Evolutionary conservation across 1,140 invertebrate genomes (phyloP).

Genomic region (Pentalonia nigronervosa): DNA sequence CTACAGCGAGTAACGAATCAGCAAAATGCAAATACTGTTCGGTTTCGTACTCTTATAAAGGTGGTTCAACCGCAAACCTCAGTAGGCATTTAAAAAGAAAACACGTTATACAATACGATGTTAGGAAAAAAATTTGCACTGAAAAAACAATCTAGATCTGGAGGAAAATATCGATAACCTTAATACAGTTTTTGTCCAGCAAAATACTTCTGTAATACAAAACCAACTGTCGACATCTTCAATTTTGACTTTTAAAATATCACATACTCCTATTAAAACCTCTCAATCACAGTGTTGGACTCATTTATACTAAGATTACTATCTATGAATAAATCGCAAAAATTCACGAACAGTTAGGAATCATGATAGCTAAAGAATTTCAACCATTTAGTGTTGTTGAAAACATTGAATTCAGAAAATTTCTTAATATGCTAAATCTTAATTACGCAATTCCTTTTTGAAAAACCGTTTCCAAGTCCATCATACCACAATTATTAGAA

Average conservation of each 20-base stretch:
- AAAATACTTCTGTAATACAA: not conserved
- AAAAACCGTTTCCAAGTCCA: too few species aligned
- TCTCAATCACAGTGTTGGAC: not conserved
- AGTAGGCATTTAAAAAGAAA: too few species aligned
- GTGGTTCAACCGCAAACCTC: too few species aligned
- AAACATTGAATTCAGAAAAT: too few species aligned
- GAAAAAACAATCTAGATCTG: constrained; percentile 8
- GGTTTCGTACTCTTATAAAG: too few species aligned
- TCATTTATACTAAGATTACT: constrained; percentile 18
- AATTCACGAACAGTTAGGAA: constrained; percentile 60
- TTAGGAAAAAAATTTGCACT: not conserved
- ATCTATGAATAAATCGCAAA: constrained; percentile 2
- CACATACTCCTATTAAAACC: not conserved
- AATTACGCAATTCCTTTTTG: too few species aligned
- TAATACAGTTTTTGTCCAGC: constrained; percentile 18
- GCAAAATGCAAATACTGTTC: too few species aligned
- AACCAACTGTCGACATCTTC: not conserved
- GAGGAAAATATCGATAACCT: not conserved
- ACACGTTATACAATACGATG: too few species aligned
- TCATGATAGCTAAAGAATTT: constrained; percentile 61
- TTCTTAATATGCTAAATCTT: too few species aligned
- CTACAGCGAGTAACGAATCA: too few species aligned
- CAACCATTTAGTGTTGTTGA: too few species aligned
- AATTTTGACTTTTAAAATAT: not conserved
- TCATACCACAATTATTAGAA: too few species aligned